Evolutionary conservation across 1,140 invertebrate species (phyloP), one percentile per base, ranked within the genome.

Genomic region (Tetramorium simillimum): DNA sequence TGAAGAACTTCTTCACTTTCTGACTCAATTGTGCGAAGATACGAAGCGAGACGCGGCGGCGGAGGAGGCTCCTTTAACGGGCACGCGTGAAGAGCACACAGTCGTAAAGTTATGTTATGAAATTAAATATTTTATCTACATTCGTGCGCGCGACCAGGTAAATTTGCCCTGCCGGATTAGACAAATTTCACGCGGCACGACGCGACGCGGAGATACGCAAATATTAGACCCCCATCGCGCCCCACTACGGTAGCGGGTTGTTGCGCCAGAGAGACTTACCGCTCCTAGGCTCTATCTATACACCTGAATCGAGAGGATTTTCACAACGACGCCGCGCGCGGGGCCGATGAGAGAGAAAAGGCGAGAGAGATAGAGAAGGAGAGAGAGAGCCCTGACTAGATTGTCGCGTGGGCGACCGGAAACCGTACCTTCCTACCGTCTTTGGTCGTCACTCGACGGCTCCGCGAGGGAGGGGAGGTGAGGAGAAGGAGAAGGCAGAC

Each of bases 361-460:
- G 43, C 43, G 12, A 12, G 12, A 12, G 43, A 12, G 43, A 33
- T 33, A 33, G 33, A 33, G 18, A 46, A 58, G 51, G 18, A 70
- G 69, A 58, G 69, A 58, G 78, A 86, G 90, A 90, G 90, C 85
- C 86, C 89, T 85, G 93, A 91, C 92, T 93, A 93, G 93, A 91
- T 91, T 91, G 91, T 92, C 90, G 94, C 91, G 94, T 94, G 93
- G 94, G 94, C 93, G 94, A 94, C 93, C 94, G 94, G 94, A 94
- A 94, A 94, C 93, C 94, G 91, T 94, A 94, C 93, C 93, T 94
- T 93, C 94, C 93, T 94, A 94, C 94, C 93, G 93, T 94, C 94
- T 94, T 94, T 94, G 93, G 90, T 91, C 89, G 90, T 91, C 90
- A 91, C 90, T 91, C 87, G 87, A 86, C 87, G 93, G 89, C 89